phyloP scores from a whole-genome alignment of 2,113 vertebrate genomes.

The Bostrychus sinensis region DNA sequence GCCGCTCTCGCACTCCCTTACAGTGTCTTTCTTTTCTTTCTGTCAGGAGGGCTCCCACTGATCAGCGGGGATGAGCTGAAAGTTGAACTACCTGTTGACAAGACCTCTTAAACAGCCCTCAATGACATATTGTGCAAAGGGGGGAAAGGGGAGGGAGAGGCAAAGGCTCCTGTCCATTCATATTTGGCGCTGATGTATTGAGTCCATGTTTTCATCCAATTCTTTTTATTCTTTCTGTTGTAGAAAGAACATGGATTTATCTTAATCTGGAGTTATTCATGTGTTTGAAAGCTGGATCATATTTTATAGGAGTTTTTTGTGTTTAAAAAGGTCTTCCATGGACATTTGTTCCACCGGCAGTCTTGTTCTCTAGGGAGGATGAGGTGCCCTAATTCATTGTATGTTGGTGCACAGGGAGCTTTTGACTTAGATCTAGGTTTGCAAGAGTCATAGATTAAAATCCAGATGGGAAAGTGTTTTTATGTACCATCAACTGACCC shows the following conservation, averaged over 20 bases:
- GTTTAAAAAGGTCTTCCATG: not conserved
- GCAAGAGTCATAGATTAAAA: not conserved
- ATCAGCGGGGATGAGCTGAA: slow-evolving; percentile 80
- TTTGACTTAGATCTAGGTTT: not conserved
- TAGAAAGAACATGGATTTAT: slow-evolving; percentile 11
- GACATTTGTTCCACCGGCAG: not conserved
- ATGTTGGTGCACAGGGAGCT: not conserved
- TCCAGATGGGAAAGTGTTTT: not conserved
- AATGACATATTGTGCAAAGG: slow-evolving; percentile 84
- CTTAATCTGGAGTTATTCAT: not conserved
- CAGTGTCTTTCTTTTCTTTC: slow-evolving; percentile 69
- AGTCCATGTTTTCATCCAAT: slow-evolving; percentile 31
- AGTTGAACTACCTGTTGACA: slow-evolving; percentile 88
- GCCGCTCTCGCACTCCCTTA: slow-evolving; percentile 55
- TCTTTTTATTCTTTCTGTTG: slow-evolving; percentile 22
- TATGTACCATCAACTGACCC: not conserved
- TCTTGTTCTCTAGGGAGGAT: not conserved
- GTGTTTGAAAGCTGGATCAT: not conserved
- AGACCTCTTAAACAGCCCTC: slow-evolving; percentile 84
- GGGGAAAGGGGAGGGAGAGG: slow-evolving; percentile 64
- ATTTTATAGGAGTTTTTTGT: slow-evolving; percentile 5
- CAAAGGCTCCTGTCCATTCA: slow-evolving; percentile 57
- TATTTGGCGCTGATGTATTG: slow-evolving; percentile 52
- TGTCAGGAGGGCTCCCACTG: slow-evolving; percentile 62
- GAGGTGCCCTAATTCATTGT: slow-evolving; percentile 1